Evolutionary conservation across 2,888 invertebrate genomes (phyloP).

Genomic region (Aricia artaxerxes): DNA sequence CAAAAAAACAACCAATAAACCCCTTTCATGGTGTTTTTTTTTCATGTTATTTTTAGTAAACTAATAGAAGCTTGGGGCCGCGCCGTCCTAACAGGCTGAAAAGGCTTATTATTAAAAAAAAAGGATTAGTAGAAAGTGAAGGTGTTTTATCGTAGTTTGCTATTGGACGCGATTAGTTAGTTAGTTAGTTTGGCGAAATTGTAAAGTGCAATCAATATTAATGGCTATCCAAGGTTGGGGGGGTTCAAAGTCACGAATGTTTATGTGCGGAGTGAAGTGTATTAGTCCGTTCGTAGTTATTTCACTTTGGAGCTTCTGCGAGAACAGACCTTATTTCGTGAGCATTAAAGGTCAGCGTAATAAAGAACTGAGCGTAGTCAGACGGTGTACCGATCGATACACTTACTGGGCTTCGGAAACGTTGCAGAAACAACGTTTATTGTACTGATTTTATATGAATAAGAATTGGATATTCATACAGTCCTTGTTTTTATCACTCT

Average conservation of each 20-base stretch:
- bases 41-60: too few species aligned
- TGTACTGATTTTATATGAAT: not conserved
- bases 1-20: too few species aligned
- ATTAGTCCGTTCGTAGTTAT: not conserved
- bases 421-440: not conserved
- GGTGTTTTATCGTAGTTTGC: too few species aligned
- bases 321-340: not conserved
- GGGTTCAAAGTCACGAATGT: constrained; percentile 33
- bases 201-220: constrained; percentile 14
- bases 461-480: not conserved
- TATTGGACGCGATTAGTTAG: too few species aligned
- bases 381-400: constrained; percentile 38
- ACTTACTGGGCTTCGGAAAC: constrained; percentile 37
- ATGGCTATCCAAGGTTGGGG: constrained; percentile 17
- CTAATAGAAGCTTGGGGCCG: too few species aligned
- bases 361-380: not conserved
- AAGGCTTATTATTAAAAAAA: too few species aligned
- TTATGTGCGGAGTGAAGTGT: constrained; percentile 20
- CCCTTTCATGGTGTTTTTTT: too few species aligned
- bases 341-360: not conserved
- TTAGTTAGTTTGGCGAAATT: not conserved
- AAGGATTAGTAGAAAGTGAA: too few species aligned
- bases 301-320: not conserved
- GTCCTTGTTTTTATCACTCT: not conserved
- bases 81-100: too few species aligned